These are phyloP conservation scores for Galerucella nymphaeae DNA, from an alignment of 2,888 invertebrate genomes.

Conservation along the genomic window DNA sequence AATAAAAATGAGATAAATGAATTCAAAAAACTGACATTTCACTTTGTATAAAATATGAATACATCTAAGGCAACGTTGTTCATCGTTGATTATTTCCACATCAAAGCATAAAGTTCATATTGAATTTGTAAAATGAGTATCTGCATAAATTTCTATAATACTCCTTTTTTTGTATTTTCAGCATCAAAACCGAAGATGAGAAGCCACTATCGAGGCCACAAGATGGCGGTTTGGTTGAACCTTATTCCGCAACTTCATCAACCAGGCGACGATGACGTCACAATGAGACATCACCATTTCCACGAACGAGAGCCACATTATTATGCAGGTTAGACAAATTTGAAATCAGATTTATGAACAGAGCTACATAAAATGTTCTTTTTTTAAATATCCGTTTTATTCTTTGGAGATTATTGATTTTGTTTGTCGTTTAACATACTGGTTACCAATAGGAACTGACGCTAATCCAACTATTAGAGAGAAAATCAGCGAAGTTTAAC, in stretches of 20 bases:
- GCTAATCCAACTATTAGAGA: conserved; percentile 5
- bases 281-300: conserved; percentile 82
- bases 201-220: conserved; percentile 89
- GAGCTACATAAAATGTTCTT: too few relatives aligned
- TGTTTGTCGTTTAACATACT: neutral
- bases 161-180: conserved; percentile 54
- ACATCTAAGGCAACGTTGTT: too few relatives aligned
- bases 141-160: neutral
- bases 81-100: neutral
- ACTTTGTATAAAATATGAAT: too few relatives aligned
- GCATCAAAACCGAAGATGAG: conserved; percentile 79
- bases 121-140: neutral
- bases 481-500: conserved; percentile 37
- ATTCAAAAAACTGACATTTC: too few relatives aligned
- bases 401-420: neutral
- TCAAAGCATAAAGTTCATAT: neutral
- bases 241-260: conserved; percentile 87
- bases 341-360: neutral
- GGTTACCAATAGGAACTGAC: neutral
- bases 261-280: conserved; percentile 77
- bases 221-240: conserved; percentile 91
- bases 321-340: conserved; percentile 73
- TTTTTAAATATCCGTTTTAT: too few relatives aligned
- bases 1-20: too few relatives aligned
- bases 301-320: conserved; percentile 78